Evolutionary conservation across 2,113 vertebrate genomes (phyloP).

Genomic region (Ammodramus savannarum): DNA sequence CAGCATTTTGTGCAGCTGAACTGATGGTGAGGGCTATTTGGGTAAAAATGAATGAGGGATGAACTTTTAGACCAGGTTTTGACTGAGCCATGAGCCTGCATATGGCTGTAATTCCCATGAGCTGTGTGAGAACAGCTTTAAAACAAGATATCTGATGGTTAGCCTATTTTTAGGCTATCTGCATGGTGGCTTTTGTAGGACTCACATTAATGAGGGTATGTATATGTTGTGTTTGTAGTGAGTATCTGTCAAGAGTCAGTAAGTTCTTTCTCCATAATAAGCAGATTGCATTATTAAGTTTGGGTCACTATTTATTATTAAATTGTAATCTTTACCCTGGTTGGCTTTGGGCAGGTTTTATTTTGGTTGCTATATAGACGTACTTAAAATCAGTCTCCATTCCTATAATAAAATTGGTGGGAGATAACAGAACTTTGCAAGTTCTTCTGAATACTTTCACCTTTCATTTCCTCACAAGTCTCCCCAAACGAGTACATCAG

Average conservation of each 20-base stretch:
- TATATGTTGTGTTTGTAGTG: not conserved
- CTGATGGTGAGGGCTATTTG: not conserved
- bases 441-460: not conserved
- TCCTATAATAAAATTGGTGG: not conserved
- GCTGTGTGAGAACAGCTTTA: not conserved
- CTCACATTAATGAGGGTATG: not conserved
- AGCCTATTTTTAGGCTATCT: not conserved
- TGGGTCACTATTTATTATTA: not conserved
- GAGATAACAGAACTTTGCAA: not conserved
- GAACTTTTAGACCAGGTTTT: not conserved
- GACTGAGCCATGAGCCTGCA: not conserved
- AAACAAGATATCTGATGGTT: not conserved
- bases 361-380: not conserved
- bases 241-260: not conserved
- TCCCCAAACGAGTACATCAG: not conserved
- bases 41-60: not conserved
- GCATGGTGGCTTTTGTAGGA: not conserved
- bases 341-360: not conserved
- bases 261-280: not conserved
- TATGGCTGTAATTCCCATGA: not conserved
- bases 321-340: not conserved
- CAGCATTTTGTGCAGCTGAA: not conserved
- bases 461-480: not conserved
- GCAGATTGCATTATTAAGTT: not conserved
- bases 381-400: not conserved